Evolutionary conservation across 2,888 invertebrate genomes (phyloP).

Genomic region (Polyommatus iphigenia): DNA sequence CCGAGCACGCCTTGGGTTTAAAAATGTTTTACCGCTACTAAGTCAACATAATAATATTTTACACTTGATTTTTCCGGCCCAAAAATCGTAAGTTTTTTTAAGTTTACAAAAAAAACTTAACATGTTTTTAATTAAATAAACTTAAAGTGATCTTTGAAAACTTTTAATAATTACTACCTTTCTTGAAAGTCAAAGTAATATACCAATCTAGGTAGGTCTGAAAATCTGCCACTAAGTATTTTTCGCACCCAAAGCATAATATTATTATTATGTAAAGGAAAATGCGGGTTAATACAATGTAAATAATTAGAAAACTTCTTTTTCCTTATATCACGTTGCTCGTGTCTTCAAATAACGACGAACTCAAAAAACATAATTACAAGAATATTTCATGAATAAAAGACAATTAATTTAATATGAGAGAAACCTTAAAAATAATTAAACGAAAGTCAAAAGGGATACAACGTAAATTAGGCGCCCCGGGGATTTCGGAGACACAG

Average conservation of each 20-base stretch:
- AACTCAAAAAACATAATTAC: background rate
- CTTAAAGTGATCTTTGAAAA: too few species aligned
- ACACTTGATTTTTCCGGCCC: background rate
- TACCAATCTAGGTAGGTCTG: too few species aligned
- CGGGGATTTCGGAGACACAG: constrained; percentile 8
- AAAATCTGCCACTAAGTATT: too few species aligned
- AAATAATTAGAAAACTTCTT: background rate
- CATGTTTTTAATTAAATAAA: too few species aligned
- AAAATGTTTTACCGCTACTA: constrained; percentile 9
- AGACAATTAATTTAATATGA: background rate
- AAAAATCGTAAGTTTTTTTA: too few species aligned
- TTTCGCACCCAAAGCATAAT: too few species aligned
- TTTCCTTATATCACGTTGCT: background rate
- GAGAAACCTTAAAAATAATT: background rate
- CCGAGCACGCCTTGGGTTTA: constrained; percentile 5
- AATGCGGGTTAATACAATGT: too few species aligned
- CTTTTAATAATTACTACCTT: too few species aligned
- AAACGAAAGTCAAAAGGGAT: constrained; percentile 17
- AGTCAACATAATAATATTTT: background rate
- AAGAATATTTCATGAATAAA: background rate
- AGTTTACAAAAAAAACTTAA: too few species aligned
- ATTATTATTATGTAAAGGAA: too few species aligned
- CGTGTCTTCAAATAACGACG: background rate
- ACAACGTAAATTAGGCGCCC: constrained; percentile 18
- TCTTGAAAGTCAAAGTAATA: too few species aligned